Base-by-base conservation (phyloP, 92 coral and sea anemone species). In the Porites lobata region DNA sequence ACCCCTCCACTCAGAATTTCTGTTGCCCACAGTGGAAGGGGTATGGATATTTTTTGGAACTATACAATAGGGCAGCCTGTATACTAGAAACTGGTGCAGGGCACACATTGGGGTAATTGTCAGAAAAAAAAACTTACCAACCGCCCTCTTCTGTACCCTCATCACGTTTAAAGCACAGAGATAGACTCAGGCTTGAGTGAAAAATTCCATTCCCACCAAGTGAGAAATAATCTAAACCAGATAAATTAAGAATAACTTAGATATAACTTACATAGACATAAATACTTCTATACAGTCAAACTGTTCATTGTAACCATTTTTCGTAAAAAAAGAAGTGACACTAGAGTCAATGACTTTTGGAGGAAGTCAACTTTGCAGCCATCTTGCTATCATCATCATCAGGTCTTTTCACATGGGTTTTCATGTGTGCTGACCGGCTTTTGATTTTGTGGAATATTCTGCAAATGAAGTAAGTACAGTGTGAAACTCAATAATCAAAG, bases 401-500 rank as follows among this genome's bases (percentile, higher is more conserved):
- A 1, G 96, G 96, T 59, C 99, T 85, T 69, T 96, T 96, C 57
- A 96, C 99, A 84, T 96, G 99, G 15, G 99, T 96, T 81, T 96
- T 96, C 99, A 96, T 96, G 92, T 96, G 99, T 1, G 99, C 99
- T 15, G 99, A 96, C 65, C 99, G 95, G 78, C 99, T 96, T 86
- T 96, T 96, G 77, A 96, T 95, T 85, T 96, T 96, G 91, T 95
- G 98, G 91, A 96, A 96, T 56, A 96, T 92, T 92, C 99, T 96
- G 78, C 50, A 73, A 83, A 18, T n/a, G 22, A 64, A 54, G 24
- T 54, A 9, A 66, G 54, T 22, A 69, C 8, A 54, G 76, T 26
- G 4, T 66, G 15, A 38, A 38, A 79, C 82, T 77, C 59, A 24
- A 18, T 13, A 0, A 51, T 81, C 18, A 14, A 58, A 17, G 14